Conservation (phyloP, 2,113 vertebrate species). For the Lichenostomus cassidix region DNA sequence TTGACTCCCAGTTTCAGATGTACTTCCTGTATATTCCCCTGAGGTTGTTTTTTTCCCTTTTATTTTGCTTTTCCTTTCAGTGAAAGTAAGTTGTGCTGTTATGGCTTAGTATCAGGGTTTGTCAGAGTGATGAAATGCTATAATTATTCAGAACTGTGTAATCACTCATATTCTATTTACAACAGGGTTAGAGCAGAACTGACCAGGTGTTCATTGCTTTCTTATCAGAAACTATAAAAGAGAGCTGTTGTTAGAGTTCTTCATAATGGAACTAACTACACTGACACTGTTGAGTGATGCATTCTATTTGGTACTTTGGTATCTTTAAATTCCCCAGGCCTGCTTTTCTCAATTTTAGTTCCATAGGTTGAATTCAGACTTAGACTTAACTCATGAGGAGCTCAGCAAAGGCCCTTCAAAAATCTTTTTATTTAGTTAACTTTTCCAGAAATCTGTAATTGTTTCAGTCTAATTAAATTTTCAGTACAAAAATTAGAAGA, state of each 20-base stretch:
- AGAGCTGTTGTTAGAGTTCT: not conserved
- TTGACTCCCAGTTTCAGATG: not conserved
- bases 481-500: not conserved
- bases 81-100: not conserved
- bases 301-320: not conserved
- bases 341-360: not conserved
- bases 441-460: not conserved
- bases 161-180: not conserved
- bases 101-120: not conserved
- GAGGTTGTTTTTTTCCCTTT: not conserved
- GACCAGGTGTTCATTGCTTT: not conserved
- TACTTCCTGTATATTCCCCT: not conserved
- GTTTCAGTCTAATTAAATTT: not conserved
- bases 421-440: constrained; percentile 51
- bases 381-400: not conserved
- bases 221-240: not conserved
- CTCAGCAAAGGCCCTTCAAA: constrained; percentile 20
- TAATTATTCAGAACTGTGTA: not conserved
- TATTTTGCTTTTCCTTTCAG: not conserved
- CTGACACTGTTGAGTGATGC: not conserved
- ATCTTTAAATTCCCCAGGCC: not conserved
- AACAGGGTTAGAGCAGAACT: not conserved
- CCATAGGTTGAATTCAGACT: not conserved
- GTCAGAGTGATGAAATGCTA: not conserved
- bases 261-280: not conserved